Evolutionary conservation across 2,888 invertebrate genomes (phyloP).

Genomic region (Drosophila melanocephala): DNA sequence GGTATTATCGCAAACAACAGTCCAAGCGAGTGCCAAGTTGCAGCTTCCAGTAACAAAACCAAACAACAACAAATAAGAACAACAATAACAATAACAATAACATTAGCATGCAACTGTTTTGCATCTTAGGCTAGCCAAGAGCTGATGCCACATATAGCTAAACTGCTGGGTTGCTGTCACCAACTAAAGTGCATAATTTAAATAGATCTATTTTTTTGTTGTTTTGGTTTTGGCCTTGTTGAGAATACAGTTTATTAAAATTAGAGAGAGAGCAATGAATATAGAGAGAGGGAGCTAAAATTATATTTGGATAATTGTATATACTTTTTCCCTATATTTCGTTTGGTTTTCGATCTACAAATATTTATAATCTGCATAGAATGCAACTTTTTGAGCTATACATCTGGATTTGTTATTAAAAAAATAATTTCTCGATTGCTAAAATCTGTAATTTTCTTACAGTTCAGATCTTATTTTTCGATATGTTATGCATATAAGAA

Average conservation of each 20-base stretch:
- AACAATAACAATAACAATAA: constrained; percentile 14
- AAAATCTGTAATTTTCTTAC: background rate
- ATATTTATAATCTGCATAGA: background rate
- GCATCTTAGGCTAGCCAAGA: constrained; percentile 44
- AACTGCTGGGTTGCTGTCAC: background rate
- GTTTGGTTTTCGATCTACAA: background rate
- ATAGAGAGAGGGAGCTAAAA: background rate
- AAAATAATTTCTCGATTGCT: background rate
- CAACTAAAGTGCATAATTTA: constrained; percentile 36
- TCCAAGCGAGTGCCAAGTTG: constrained; percentile 36
- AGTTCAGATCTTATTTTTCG: background rate
- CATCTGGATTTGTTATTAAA: background rate
- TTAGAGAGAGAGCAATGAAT: background rate
- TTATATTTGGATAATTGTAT: background rate
- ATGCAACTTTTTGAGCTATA: background rate
- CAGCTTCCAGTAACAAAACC: constrained; percentile 13
- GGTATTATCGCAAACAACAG: constrained; percentile 51
- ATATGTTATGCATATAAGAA: background rate
- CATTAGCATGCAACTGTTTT: constrained; percentile 46
- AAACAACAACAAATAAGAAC: constrained; percentile 11
- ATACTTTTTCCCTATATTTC: background rate
- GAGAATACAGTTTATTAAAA: background rate
- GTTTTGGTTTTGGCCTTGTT: constrained; percentile 13
- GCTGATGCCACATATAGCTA: constrained; percentile 19
- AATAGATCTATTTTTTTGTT: constrained; percentile 2